Evolutionary conservation across 2,888 invertebrate species (phyloP), one percentile per base, ranked within the genome.

Genomic region (Catonia carolina): DNA sequence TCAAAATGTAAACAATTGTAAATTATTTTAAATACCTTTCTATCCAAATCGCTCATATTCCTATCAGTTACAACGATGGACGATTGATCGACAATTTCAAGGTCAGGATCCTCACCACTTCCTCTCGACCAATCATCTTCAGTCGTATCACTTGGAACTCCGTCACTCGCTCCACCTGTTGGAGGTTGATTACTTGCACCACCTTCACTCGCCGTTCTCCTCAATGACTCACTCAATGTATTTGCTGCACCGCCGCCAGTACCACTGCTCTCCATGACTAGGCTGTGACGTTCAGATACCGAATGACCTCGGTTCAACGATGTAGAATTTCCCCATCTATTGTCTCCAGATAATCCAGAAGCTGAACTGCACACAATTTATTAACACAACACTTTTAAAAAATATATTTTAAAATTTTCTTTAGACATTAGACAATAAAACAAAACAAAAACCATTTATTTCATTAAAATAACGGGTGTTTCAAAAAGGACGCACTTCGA

Each of bases 111-210:
- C 33, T 82, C 82, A 64, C 82, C 82, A 71, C 80, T 82, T 47
- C 81, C 83, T 64, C 83, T 77, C 15, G 85, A 85, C 79, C 85
- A 85, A 70, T 84, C 84, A 48, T 84, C 84, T 69, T 85, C 85
- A 20, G 80, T 83, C 8, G 27, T 27, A 54, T 63, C 62, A 48
- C 59, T 61, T 2, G 79, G 79, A 10, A 80, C 78, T 1, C 79
- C 79, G 58, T 80, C 80, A 64, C 78, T 79, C 37, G 79, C 78
- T 2, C 71, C 73, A 7, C 42, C 59, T 39, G 35, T 39, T 36
- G 41, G 42, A 12, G 31, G 53, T 18, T 33, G 53, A 27, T 42
- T 48, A 53, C 31, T 18, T 4, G 27, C 27, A 6, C 27, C 27
- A 27, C 27, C 27, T 27, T 27, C 27, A 27, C 27, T 27, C 8